Percentiles rank a stretch among this genome's conserved stretches.
Conservation (phyloP, 2,113 vertebrate genomes). For the Eurystomus gularis region DNA sequence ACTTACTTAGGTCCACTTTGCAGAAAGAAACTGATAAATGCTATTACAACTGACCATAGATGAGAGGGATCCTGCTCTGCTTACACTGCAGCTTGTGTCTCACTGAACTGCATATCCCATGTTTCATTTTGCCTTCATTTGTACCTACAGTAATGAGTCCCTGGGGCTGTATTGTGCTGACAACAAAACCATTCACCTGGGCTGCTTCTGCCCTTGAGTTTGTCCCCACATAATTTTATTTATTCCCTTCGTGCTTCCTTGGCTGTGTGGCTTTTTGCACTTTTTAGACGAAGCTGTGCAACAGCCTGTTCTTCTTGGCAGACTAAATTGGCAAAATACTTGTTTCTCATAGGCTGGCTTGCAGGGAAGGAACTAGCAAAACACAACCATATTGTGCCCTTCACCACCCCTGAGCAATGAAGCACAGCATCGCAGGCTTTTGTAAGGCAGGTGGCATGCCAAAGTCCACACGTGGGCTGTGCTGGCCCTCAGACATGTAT, state of each 20-base stretch:
- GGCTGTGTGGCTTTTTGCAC: not conserved
- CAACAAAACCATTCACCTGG: not conserved
- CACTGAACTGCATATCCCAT: not conserved
- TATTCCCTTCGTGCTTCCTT: not conserved
- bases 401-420: not conserved
- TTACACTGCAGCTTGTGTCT: rapidly evolving
- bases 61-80: rapidly evolving
- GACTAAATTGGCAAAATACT: not conserved
- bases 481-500: rapidly evolving
- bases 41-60: not conserved
- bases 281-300: slow-evolving; percentile 45
- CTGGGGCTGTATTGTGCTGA: not conserved
- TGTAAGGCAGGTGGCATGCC: not conserved
- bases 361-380: not conserved
- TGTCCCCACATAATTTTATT: not conserved
- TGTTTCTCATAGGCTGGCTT: not conserved
- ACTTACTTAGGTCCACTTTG: not conserved
- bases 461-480: not conserved
- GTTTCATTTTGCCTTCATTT: slow-evolving; percentile 12
- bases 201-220: not conserved
- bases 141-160: not conserved
- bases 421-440: rapidly evolving
- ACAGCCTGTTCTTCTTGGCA: slow-evolving; percentile 35
- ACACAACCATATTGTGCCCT: not conserved
- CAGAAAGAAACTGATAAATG: not conserved